Percentiles rank a stretch among this genome's conserved stretches.
These are phyloP conservation scores for Ursus arctos DNA, from an alignment of 2,113 vertebrate species.

Conservation along the genomic window DNA sequence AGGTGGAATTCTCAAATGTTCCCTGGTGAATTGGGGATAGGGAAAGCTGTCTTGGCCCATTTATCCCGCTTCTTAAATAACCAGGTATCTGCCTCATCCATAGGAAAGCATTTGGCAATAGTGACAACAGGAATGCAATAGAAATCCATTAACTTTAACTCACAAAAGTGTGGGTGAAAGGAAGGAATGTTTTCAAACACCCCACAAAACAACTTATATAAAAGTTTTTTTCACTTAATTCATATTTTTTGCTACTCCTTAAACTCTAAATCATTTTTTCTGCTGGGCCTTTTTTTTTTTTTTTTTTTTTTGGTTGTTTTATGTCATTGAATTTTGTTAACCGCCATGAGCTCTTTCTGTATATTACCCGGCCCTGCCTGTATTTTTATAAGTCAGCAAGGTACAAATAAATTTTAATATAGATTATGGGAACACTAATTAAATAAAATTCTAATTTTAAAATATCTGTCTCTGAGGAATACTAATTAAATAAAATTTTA, in stretches of 20 bases:
- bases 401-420: constrained; percentile 77
- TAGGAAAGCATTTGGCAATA: constrained; percentile 85
- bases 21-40: constrained; percentile 90
- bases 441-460: constrained; percentile 83
- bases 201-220: constrained; percentile 59
- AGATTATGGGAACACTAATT: constrained; percentile 80
- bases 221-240: constrained; percentile 69
- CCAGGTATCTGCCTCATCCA: constrained; percentile 88
- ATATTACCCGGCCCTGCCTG: constrained; percentile 37
- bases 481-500: constrained; percentile 84
- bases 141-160: constrained; percentile 82
- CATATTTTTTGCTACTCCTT: constrained; percentile 35
- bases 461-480: constrained; percentile 79
- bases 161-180: constrained; percentile 76
- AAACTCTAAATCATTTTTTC: constrained; percentile 60
- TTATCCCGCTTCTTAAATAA: constrained; percentile 90
- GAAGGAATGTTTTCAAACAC: constrained; percentile 62
- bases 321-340: constrained; percentile 25
- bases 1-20: constrained; percentile 91
- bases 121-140: constrained; percentile 76
- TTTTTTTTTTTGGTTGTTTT: background rate
- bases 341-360: constrained; percentile 11
- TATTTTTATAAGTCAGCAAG: constrained; percentile 74
- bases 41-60: constrained; percentile 89
- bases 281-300: background rate